Base-by-base conservation (phyloP, 2,113 vertebrate species). In the Coracopsis vasa region DNA sequence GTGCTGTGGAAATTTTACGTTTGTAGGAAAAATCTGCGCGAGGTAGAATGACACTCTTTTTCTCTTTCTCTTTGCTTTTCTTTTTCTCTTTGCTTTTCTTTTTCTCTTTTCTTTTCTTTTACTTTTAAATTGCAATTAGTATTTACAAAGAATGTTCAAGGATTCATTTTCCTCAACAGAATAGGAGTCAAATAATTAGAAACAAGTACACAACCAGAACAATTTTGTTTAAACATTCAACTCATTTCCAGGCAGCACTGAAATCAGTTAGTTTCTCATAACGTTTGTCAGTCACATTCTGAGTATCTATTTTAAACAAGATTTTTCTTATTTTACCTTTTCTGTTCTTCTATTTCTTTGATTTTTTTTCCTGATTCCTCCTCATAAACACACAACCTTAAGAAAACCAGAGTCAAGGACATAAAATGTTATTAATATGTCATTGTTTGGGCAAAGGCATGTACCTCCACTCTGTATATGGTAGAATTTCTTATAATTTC, bases 41-140 rank as follows among this genome's bases (percentile, higher is more conserved):
- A 33, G 7, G 8, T 17, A 29, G 42, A 58, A 58, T 60, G 5
- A 44, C 17, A 39, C 2, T 28, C 5, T 51, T 20, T 39, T 29
- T 58, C 33, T n/a, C 11, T 18, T 7, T 20, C 0, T 0, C 17
- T 37, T 25, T 29, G 8, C 6, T 6, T 16, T 11, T 17, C 19
- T 13, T 6, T 9, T 54, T 16, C 15, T 13, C 20, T 35, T 25
- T 29, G 8, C 6, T 6, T 15, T 9, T 16, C 16, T 13, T 4
- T 10, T 56, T 18, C 7, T 29, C 7, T 61, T 20, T 2, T 2
- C 2, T 29, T 13, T n/a, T 15, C 2, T 25, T 11, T 51, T 1
- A 11, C 5, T 33, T 23, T 67, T 75, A 11, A 39, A 58, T 51
- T 54, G 10, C 25, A 66, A 33, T 42, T 58, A 37, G 48, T 48